Conservation (phyloP, 1,140 invertebrate genomes). For the Probaryconus sp. region DNA sequence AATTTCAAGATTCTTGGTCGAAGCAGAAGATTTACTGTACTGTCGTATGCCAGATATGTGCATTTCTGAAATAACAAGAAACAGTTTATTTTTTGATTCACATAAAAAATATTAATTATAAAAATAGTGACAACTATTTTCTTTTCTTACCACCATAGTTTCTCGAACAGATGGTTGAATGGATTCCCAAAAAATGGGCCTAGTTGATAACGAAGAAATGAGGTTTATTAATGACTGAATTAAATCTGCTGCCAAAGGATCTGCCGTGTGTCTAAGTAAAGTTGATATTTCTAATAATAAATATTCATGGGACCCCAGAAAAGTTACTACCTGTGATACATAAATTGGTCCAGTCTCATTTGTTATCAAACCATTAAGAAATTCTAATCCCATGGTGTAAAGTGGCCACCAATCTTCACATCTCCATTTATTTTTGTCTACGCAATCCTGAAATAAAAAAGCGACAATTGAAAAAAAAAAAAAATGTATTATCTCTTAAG, state of each 20-base stretch:
- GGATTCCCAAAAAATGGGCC: constrained; percentile 70
- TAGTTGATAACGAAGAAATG: constrained; percentile 69
- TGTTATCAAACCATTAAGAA: constrained; percentile 69
- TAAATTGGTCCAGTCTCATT: constrained; percentile 62
- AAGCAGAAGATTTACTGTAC: constrained; percentile 74
- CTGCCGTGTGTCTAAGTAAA: constrained; percentile 73
- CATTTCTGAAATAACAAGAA: constrained; percentile 69
- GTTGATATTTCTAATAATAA: constrained; percentile 73
- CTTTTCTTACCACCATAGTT: constrained; percentile 71
- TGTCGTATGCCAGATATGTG: constrained; percentile 75
- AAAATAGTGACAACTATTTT: constrained; percentile 37
- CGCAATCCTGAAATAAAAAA: constrained; percentile 55
- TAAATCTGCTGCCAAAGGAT: constrained; percentile 73
- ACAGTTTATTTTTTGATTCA: too few species aligned
- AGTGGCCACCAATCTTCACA: constrained; percentile 77
- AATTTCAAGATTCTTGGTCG: constrained; percentile 76
- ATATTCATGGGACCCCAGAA: constrained; percentile 73
- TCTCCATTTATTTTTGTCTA: constrained; percentile 67
- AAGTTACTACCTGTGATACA: constrained; percentile 66
- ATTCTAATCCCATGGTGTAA: constrained; percentile 74
- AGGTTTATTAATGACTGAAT: constrained; percentile 75
- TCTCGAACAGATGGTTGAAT: constrained; percentile 70
- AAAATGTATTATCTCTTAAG: not conserved
- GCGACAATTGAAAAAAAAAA: constrained; percentile 7
- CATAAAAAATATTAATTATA: constrained; percentile 21